Evolutionary conservation across 2,113 vertebrate species (phyloP).

Genomic region (Okapia johnstoni): DNA sequence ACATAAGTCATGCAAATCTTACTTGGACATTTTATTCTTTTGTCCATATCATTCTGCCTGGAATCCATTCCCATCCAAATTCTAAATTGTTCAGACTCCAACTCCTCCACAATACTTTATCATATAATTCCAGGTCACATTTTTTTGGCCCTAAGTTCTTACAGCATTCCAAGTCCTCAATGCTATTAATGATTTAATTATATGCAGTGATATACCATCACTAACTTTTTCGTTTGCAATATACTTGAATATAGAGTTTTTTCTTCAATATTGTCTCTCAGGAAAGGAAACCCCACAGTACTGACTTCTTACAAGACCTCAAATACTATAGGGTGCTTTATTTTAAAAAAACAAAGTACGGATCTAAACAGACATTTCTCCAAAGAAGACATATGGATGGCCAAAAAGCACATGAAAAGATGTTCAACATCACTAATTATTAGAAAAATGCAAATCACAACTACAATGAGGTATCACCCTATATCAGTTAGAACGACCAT

Average conservation of each 20-base stretch:
- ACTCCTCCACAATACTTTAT: background rate
- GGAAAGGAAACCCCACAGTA: background rate
- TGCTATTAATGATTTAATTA: background rate
- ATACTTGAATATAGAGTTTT: background rate
- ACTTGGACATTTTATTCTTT: background rate
- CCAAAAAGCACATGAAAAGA: background rate
- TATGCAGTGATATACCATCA: background rate
- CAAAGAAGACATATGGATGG: background rate
- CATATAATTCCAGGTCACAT: background rate
- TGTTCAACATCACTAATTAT: background rate
- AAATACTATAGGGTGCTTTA: background rate
- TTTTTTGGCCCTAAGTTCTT: background rate
- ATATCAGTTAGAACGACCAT: background rate
- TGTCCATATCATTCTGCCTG: background rate
- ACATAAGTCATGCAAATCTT: background rate
- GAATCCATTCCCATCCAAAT: background rate
- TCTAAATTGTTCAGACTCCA: background rate
- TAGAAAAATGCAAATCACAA: background rate
- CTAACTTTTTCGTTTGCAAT: background rate
- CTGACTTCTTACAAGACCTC: background rate
- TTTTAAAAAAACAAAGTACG: background rate
- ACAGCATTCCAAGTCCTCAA: background rate
- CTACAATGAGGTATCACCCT: background rate
- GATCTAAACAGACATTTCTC: background rate
- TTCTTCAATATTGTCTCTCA: background rate